Conservation (phyloP, 2,888 invertebrate species). For the Dasypogon diadema region DNA sequence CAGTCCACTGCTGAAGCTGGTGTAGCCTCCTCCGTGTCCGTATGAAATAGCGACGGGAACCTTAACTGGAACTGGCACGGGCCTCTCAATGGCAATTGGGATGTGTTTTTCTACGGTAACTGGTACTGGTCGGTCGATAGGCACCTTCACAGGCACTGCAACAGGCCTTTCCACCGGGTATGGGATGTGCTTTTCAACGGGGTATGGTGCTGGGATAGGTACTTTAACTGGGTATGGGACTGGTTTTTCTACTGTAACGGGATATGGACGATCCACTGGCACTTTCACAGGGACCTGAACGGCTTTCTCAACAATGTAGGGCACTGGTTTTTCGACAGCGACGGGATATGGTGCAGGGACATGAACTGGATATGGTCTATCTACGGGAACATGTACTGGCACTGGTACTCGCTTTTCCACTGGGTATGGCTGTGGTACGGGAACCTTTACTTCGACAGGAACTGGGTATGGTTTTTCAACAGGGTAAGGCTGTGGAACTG, state of each 20-base stretch:
- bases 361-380: slow-evolving; percentile 74
- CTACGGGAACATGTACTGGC: slow-evolving; percentile 74
- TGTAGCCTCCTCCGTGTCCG: slow-evolving; percentile 61
- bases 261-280: slow-evolving; percentile 77
- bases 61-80: slow-evolving; percentile 76
- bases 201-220: slow-evolving; percentile 76
- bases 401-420: slow-evolving; percentile 72
- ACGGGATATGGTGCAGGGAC: slow-evolving; percentile 72
- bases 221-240: slow-evolving; percentile 83
- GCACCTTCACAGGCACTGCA: slow-evolving; percentile 81
- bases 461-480: slow-evolving; percentile 76
- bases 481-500: slow-evolving; percentile 71
- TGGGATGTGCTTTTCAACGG: slow-evolving; percentile 73
- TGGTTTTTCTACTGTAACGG: slow-evolving; percentile 74
- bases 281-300: slow-evolving; percentile 72
- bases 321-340: slow-evolving; percentile 74
- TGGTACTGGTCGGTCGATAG: slow-evolving; percentile 74
- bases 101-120: slow-evolving; percentile 76
- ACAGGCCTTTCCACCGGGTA: slow-evolving; percentile 74
- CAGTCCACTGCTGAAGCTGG: slow-evolving; percentile 71
- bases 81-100: slow-evolving; percentile 74
- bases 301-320: slow-evolving; percentile 78
- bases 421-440: slow-evolving; percentile 74
- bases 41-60: slow-evolving; percentile 75
- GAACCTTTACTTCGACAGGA: slow-evolving; percentile 74